These are phyloP conservation scores for Cremastinae sp. DNA, from an alignment of 2,888 invertebrate species.

Conservation along the genomic window DNA sequence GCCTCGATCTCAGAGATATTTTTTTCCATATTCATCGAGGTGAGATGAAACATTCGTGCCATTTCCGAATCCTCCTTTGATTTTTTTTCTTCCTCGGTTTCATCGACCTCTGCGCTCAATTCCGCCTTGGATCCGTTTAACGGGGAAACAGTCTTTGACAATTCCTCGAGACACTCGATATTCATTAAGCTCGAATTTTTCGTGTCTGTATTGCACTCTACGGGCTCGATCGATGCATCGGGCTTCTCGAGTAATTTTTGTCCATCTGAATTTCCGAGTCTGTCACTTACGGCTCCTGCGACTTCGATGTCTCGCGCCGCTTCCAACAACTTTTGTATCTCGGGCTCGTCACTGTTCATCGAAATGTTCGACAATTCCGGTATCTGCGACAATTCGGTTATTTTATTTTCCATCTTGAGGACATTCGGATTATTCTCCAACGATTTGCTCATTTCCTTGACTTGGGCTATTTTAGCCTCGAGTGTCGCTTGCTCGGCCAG, in stretches of 20 bases:
- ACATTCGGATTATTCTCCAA: not conserved
- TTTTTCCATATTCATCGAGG: slow-evolving; percentile 3
- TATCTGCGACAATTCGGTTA: not conserved
- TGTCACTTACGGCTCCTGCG: not conserved
- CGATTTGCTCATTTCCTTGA: slow-evolving; percentile 36
- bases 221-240: not conserved
- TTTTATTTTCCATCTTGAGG: slow-evolving; percentile 2
- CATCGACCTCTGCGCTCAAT: not conserved
- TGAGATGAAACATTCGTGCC: not conserved
- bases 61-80: slow-evolving; percentile 3
- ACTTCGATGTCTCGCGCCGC: not conserved
- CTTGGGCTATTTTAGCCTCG: slow-evolving; percentile 45
- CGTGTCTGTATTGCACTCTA: no score
- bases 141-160: no score
- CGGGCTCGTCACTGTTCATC: slow-evolving; percentile 1
- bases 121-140: not conserved
- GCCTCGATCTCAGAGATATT: slow-evolving; percentile 5
- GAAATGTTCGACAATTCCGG: not conserved
- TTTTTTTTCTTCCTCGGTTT: slow-evolving; percentile 12
- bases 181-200: no score
- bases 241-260: not conserved
- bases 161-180: not conserved
- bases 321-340: not conserved
- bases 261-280: not conserved
- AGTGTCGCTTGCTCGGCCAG: slow-evolving; percentile 46